Conservation (phyloP, 2,113 vertebrate species). For the Sigmodon hispidus region DNA sequence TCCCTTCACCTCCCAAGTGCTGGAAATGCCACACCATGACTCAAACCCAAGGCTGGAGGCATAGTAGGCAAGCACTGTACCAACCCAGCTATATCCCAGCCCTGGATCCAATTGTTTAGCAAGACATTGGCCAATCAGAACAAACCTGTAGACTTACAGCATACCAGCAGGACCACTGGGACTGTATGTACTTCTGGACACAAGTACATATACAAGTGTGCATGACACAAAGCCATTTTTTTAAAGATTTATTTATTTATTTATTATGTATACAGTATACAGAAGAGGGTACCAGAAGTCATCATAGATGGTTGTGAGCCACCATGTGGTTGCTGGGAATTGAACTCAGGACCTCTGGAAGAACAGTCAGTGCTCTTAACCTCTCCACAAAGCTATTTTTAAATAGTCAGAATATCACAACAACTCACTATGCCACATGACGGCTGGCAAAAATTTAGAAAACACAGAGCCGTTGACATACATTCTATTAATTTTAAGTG, state of each 20-base stretch:
- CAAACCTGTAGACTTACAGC: not conserved
- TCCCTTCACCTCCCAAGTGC: not conserved
- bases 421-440: too few relatives aligned
- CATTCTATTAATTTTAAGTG: not conserved
- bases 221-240: not conserved
- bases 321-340: too few relatives aligned
- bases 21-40: not conserved
- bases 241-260: too few relatives aligned
- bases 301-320: too few relatives aligned
- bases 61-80: not conserved
- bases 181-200: not conserved
- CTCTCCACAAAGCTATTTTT: not conserved
- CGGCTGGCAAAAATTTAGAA: too few relatives aligned
- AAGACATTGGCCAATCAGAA: not conserved
- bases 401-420: not conserved
- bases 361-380: too few relatives aligned
- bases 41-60: not conserved
- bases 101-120: not conserved
- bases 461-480: not conserved
- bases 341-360: too few relatives aligned
- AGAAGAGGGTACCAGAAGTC: too few relatives aligned
- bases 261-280: too few relatives aligned
- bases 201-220: accelerated
- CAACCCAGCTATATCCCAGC: not conserved
- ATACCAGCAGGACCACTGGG: too few relatives aligned